Percentiles rank a stretch among this genome's conserved stretches.
phyloP scores from a whole-genome alignment of 2,113 vertebrate species.

The Dipodomys stephensi region DNA sequence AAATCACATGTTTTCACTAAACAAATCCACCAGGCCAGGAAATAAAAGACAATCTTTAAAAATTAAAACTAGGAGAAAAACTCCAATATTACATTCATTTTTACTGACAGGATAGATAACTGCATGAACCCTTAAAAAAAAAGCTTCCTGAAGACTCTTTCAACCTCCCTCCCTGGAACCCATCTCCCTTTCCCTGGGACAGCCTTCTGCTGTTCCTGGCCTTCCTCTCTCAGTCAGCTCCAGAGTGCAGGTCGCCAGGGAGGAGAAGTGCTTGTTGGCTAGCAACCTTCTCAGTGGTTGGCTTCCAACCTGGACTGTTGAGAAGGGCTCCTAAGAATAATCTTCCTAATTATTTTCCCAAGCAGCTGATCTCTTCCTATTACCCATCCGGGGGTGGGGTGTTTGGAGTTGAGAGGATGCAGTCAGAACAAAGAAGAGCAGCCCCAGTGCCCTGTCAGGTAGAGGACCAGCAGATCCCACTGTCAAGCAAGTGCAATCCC shows the following conservation, averaged over 20 bases:
- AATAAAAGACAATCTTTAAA: conserved; percentile 28
- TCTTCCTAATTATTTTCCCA: conserved; percentile 61
- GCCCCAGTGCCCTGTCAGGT: conserved; percentile 67
- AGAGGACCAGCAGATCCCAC: conserved; percentile 55
- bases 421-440: conserved; percentile 60
- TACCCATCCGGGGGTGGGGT: conserved; percentile 52
- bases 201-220: conserved; percentile 77
- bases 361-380: conserved; percentile 72
- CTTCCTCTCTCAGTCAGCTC: conserved; percentile 66
- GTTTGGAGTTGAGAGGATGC: conserved; percentile 52
- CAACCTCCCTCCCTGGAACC: conserved; percentile 36
- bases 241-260: conserved; percentile 72
- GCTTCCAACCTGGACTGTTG: conserved; percentile 78
- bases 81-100: background rate
- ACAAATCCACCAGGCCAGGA: conserved; percentile 29
- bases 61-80: background rate
- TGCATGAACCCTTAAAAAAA: conserved; percentile 1
- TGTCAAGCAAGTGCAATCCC: conserved; percentile 33
- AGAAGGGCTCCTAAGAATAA: conserved; percentile 66
- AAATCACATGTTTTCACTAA: background rate
- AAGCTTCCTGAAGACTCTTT: conserved; percentile 49
- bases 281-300: conserved; percentile 78
- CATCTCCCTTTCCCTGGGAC: conserved; percentile 39
- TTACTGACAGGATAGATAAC: conserved; percentile 35
- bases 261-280: conserved; percentile 78